Percentiles rank a stretch among this genome's conserved stretches.
phyloP scores from a whole-genome alignment of 2,113 vertebrate species.

The Phyllostomus hastatus region DNA sequence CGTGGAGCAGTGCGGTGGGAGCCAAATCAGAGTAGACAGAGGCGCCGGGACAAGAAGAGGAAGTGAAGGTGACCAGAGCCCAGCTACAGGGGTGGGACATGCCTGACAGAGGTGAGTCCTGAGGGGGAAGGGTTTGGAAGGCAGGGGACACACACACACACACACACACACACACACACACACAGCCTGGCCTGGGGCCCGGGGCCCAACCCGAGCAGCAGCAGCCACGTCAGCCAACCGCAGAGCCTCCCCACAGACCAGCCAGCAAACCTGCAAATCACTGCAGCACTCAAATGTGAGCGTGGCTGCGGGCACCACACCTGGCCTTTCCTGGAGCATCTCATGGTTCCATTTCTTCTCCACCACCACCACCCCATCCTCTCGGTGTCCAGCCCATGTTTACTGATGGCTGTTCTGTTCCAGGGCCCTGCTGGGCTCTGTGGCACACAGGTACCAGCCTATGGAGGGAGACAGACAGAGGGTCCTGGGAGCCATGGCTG shows the following conservation, averaged over 20 bases:
- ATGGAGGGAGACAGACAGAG: neutral
- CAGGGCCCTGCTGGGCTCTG: neutral
- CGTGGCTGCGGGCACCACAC: too few species aligned
- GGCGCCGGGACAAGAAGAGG: neutral
- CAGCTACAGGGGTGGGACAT: neutral
- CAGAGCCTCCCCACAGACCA: too few species aligned
- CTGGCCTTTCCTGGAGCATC: neutral
- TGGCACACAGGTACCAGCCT: neutral
- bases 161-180: neutral
- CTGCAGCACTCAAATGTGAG: neutral
- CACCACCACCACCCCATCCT: rapidly evolving
- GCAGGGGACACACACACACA: neutral
- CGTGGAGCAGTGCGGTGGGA: neutral
- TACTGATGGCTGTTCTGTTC: neutral
- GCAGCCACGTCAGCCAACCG: neutral
- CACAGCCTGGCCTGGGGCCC: neutral
- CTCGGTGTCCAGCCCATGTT: neutral
- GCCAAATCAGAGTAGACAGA: neutral
- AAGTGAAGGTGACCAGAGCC: neutral
- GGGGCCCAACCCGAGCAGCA: neutral
- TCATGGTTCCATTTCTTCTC: neutral
- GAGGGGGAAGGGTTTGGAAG: neutral
- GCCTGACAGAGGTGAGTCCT: neutral
- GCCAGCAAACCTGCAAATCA: neutral
- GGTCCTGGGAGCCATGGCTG: rapidly evolving